Evolutionary conservation across 2,797 vertebrate species (phyloP).

Genomic region (Phyllotis vaccarum): DNA sequence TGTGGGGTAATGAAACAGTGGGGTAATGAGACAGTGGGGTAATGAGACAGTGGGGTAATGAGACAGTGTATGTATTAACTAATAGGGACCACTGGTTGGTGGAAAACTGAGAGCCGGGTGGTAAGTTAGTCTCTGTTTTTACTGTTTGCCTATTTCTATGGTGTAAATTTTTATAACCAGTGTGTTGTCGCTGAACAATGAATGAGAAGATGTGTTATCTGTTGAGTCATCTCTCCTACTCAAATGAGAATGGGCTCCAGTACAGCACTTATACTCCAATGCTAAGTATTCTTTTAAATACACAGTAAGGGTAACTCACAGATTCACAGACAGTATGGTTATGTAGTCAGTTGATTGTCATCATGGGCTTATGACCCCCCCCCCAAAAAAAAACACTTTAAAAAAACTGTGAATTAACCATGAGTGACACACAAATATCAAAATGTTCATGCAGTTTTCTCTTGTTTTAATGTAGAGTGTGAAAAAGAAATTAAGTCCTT

Average conservation of each 20-base stretch:
- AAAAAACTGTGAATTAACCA: background rate
- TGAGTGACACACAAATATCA: background rate
- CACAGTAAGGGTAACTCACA: too few species aligned
- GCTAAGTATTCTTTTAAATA: background rate
- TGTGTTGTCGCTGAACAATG: background rate
- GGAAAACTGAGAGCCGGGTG: background rate
- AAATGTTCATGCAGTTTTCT: background rate
- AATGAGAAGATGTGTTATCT: background rate
- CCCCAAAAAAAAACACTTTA: conserved; percentile 35
- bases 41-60: background rate
- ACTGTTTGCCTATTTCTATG: conserved; percentile 3
- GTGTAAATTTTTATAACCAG: background rate
- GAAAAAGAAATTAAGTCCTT: conserved; percentile 90
- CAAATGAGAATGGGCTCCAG: background rate
- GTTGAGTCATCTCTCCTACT: background rate
- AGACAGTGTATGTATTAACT: background rate
- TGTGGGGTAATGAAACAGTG: background rate
- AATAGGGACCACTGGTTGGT: background rate
- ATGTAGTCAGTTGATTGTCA: background rate
- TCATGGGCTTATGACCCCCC: background rate
- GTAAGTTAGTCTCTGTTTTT: background rate
- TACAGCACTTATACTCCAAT: background rate
- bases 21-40: background rate
- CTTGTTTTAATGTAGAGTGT: conserved; percentile 88
- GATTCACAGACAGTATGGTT: background rate